These are phyloP conservation scores for Malacoctenus gilli DNA, from an alignment of 2,797 vertebrate species.

Conservation along the genomic window DNA sequence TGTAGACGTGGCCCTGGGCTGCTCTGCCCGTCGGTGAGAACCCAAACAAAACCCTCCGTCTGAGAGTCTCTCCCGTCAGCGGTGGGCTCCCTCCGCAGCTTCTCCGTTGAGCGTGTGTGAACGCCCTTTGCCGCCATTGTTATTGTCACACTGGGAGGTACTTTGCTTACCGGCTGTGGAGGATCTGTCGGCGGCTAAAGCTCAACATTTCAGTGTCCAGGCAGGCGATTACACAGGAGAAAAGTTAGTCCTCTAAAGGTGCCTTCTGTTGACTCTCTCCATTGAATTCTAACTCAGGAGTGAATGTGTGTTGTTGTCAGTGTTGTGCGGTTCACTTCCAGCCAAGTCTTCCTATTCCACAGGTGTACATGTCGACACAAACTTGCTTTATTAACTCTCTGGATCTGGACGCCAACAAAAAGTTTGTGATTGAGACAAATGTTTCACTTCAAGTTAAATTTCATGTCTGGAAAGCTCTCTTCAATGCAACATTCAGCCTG, in stretches of 20 bases:
- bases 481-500: no score
- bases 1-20: slow-evolving; percentile 76
- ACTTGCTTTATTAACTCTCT: no score
- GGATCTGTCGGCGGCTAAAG: slow-evolving; percentile 1
- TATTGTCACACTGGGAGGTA: neutral
- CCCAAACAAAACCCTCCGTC: neutral
- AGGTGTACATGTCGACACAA: no score
- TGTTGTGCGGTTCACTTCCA: no score
- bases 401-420: no score
- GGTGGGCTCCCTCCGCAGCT: neutral
- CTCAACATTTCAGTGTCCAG: neutral
- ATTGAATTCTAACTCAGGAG: no score
- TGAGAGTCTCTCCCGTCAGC: neutral
- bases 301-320: no score
- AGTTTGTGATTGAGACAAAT: no score
- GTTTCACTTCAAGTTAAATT: no score
- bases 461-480: no score
- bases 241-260: neutral
- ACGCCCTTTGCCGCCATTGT: neutral
- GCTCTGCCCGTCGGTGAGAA: slow-evolving; percentile 1
- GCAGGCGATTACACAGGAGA: neutral
- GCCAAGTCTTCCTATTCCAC: no score
- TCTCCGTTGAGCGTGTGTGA: accelerated
- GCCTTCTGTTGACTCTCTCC: no score
- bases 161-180: slow-evolving; percentile 28